Evolutionary conservation across 2,888 invertebrate species (phyloP), one percentile per base, ranked within the genome.

Genomic region (Bhutanitis thaidina): DNA sequence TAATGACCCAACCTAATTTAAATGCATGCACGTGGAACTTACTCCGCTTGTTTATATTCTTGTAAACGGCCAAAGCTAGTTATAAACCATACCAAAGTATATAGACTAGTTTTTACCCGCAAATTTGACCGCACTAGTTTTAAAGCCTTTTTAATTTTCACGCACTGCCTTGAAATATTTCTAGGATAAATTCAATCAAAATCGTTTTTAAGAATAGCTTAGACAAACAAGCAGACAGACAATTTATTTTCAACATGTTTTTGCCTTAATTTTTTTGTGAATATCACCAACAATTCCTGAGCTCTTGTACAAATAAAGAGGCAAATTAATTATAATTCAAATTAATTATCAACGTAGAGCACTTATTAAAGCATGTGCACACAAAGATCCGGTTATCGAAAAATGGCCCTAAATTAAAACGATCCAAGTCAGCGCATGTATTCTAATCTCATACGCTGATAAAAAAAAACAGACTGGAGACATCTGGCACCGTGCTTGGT

Each of bases 1-100:
- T 59, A 61, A 65, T 67, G 69, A 68, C 65, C 71, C 76, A 74
- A 71, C 77, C 81, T 81, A 84, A 80, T 82, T 82, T 80, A 77
- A 65, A 70, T 61, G 68, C 63, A 57, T 62, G 60, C 62, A 71
- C 77, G 69, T 52, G 52, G 47, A 47, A 34, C 41, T 7, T 15
- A 15, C 43, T 25, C 20, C 43, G 47, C 41, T 12, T 43, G 40
- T 46, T 41, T 45, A 32, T 36, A n/a, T 45, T 40, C 45, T 41
- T 41, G 36, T 46, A 36, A 20, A 20, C 20, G 20, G 5, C 20
- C 5, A 3, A 20, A 20, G 5, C 20, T 5, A 20, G 20, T 20
- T 3, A 20, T 20, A 20, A 5, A 20, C 5, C 5, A 20, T 20
- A 3, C 2, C 20, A 20, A 20, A 20, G 2, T 3, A 20, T 2